These are phyloP conservation scores for Rhodinocichla rosea DNA, from an alignment of 2,113 vertebrate species.

Conservation along the genomic window DNA sequence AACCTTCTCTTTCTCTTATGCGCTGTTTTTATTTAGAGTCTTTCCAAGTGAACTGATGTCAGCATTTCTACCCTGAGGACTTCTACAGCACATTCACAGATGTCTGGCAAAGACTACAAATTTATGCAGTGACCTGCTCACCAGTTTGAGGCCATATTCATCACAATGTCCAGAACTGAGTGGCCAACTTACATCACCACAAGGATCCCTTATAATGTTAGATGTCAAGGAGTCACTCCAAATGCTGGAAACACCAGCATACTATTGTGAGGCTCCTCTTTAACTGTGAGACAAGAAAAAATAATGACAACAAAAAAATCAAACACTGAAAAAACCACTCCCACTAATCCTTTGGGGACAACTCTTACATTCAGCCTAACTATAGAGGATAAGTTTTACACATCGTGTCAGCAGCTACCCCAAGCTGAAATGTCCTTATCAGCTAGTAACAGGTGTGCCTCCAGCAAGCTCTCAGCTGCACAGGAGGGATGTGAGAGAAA, in stretches of 20 bases:
- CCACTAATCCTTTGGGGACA: not conserved
- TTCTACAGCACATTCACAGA: conserved; percentile 50
- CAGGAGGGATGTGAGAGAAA: not conserved
- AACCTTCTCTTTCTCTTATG: not conserved
- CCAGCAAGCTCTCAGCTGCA: not conserved
- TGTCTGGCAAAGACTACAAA: conserved; percentile 50
- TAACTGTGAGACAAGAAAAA: not conserved
- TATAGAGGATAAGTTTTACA: not conserved
- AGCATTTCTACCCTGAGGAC: conserved; percentile 47
- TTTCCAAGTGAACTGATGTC: conserved; percentile 48
- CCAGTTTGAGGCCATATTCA: not conserved
- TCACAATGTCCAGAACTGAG: not conserved
- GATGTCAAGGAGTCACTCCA: not conserved
- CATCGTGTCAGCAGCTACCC: not conserved
- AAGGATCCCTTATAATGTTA: not conserved
- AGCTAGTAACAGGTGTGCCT: not conserved
- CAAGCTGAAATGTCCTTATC: not conserved
- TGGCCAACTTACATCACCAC: not conserved
- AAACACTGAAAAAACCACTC: not conserved
- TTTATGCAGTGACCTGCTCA: not conserved
- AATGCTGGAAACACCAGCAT: not conserved
- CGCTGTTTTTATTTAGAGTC: conserved; percentile 41
- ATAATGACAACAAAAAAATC: not conserved
- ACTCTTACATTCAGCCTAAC: not conserved
- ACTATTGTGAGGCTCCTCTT: not conserved